Evolutionary conservation across 2,888 invertebrate genomes (phyloP).

Genomic region (Steromphala cineraria): DNA sequence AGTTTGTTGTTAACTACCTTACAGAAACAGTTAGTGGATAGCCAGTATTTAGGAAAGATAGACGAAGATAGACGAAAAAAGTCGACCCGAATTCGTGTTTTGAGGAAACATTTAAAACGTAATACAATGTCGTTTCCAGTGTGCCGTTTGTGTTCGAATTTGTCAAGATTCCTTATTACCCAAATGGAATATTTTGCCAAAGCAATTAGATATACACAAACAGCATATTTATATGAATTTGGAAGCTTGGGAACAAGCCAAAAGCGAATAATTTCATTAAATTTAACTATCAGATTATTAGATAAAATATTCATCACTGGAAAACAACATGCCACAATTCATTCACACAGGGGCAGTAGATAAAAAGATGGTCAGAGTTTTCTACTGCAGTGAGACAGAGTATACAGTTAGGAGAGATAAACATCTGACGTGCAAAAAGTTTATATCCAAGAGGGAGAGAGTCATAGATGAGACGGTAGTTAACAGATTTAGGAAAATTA

Average conservation of each 20-base stretch:
- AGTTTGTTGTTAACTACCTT: not conserved
- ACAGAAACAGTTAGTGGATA: not conserved
- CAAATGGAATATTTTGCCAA: not conserved
- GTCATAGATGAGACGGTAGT: not conserved
- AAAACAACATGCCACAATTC: not conserved
- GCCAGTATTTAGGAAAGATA: not conserved
- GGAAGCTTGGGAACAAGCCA: not conserved
- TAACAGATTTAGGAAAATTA: not conserved
- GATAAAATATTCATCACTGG: not conserved
- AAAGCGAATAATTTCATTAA: not conserved
- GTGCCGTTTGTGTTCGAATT: not conserved
- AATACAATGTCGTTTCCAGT: not conserved
- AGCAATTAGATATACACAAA: not conserved
- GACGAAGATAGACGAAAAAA: not conserved
- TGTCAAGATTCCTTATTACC: not conserved
- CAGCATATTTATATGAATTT: not conserved
- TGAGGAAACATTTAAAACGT: not conserved
- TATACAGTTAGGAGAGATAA: not conserved
- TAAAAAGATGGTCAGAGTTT: slow-evolving; percentile 2
- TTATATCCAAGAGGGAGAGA: not conserved
- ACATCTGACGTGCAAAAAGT: not conserved
- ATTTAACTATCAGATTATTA: not conserved
- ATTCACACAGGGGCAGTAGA: not conserved
- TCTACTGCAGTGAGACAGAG: not conserved
- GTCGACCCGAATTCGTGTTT: not conserved